phyloP scores from a whole-genome alignment of 2,797 vertebrate species.

The Cichlasoma orientale region DNA sequence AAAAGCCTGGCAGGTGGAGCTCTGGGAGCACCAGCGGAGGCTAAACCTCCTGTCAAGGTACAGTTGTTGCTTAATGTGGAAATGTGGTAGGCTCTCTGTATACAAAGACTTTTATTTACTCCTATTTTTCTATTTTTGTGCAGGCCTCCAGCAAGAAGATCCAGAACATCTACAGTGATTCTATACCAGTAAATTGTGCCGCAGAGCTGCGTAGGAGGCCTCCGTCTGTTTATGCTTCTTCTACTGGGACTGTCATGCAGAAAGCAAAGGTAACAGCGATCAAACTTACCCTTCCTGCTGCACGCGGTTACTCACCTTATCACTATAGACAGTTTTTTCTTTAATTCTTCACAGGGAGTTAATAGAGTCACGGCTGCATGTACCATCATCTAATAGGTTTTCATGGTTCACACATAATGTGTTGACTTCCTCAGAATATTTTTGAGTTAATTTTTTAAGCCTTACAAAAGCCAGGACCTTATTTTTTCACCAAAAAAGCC shows the following conservation, averaged over 20 bases:
- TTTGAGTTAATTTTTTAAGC: neutral
- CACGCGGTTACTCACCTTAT: neutral
- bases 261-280: slow-evolving; percentile 89
- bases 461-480: neutral
- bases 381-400: slow-evolving; percentile 18
- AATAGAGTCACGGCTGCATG: slow-evolving; percentile 14
- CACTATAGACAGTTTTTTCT: neutral
- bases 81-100: neutral
- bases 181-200: slow-evolving; percentile 88
- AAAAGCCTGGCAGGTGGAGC: slow-evolving; percentile 88
- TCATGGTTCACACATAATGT: neutral
- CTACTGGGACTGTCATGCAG: slow-evolving; percentile 88
- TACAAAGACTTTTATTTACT: neutral
- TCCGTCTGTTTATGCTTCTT: slow-evolving; percentile 84
- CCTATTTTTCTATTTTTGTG: neutral
- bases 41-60: slow-evolving; percentile 81
- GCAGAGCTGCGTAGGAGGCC: slow-evolving; percentile 87
- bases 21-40: slow-evolving; percentile 80
- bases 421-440: neutral
- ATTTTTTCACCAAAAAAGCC: rapidly evolving
- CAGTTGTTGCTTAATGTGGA: neutral
- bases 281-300: neutral
- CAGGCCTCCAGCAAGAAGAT: slow-evolving; percentile 61
- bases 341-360: slow-evolving; percentile 5
- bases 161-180: slow-evolving; percentile 78